These are phyloP conservation scores for Irena cyanogastra DNA, from an alignment of 2,113 vertebrate genomes.

Conservation along the genomic window DNA sequence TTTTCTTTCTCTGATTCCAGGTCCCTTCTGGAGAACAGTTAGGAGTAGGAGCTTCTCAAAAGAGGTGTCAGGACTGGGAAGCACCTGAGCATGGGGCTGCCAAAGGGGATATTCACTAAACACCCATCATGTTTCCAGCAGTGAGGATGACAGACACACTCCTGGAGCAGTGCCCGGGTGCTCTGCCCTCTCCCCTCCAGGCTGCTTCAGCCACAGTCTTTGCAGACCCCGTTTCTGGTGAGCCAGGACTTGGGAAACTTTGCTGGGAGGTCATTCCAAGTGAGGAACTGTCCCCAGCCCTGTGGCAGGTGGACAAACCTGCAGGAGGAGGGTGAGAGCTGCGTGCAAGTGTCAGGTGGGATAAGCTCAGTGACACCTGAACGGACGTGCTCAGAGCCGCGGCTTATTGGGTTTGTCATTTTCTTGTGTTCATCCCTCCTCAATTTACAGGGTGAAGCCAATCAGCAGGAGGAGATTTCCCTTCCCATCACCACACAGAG, in stretches of 20 bases:
- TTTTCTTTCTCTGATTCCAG: background rate
- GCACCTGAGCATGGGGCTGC: background rate
- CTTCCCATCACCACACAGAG: background rate
- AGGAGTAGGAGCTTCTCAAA: background rate
- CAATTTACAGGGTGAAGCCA: background rate
- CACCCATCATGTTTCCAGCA: accelerated
- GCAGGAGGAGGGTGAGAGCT: background rate
- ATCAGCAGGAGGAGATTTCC: background rate
- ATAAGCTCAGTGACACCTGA: background rate
- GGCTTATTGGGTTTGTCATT: background rate
- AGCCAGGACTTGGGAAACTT: background rate
- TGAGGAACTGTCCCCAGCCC: background rate
- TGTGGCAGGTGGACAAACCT: background rate
- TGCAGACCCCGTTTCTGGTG: background rate
- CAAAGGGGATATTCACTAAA: background rate
- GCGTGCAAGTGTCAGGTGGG: background rate
- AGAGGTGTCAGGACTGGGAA: background rate
- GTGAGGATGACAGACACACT: accelerated
- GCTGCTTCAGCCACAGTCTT: background rate
- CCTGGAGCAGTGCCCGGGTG: background rate
- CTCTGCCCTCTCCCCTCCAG: background rate
- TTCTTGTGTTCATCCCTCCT: background rate
- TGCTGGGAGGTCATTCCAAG: background rate
- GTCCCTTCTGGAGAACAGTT: background rate
- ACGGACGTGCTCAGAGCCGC: accelerated